phyloP scores from a whole-genome alignment of 2,113 vertebrate genomes.

The Tapirus terrestris region DNA sequence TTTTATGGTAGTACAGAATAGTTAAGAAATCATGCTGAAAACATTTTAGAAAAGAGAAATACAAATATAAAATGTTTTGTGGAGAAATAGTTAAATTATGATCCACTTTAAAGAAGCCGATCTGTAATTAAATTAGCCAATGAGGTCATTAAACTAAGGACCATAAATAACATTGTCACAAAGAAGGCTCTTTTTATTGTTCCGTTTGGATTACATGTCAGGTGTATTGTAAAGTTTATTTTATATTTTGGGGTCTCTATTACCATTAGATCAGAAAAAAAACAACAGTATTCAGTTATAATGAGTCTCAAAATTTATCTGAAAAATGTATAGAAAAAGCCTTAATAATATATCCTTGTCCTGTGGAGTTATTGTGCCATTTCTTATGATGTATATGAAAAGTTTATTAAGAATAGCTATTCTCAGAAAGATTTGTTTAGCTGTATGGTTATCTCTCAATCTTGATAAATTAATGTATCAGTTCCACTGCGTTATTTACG shows the following conservation, averaged over 20 bases:
- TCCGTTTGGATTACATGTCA: not conserved
- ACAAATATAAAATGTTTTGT: not conserved
- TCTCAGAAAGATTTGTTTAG: not conserved
- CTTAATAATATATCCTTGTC: not conserved
- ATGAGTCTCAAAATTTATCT: not conserved
- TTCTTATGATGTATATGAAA: slow-evolving; percentile 1
- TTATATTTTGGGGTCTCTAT: not conserved
- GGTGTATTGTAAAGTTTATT: not conserved
- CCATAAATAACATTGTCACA: not conserved
- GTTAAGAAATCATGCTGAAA: not conserved
- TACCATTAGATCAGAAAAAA: not conserved
- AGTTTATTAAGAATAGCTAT: not conserved
- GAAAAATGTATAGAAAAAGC: not conserved
- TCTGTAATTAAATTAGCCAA: not conserved
- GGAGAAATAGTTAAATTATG: not conserved
- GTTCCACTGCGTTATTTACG: not conserved
- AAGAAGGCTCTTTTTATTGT: not conserved
- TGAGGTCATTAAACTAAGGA: not conserved
- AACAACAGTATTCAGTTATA: not conserved
- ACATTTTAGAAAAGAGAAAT: not conserved
- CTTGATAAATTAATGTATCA: not conserved
- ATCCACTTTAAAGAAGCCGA: not conserved
- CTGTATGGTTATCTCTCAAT: not conserved
- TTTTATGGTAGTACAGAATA: not conserved
- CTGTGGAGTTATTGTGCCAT: not conserved